phyloP scores from a whole-genome alignment of 2,888 invertebrate genomes.

The Drosophila macrospina region DNA sequence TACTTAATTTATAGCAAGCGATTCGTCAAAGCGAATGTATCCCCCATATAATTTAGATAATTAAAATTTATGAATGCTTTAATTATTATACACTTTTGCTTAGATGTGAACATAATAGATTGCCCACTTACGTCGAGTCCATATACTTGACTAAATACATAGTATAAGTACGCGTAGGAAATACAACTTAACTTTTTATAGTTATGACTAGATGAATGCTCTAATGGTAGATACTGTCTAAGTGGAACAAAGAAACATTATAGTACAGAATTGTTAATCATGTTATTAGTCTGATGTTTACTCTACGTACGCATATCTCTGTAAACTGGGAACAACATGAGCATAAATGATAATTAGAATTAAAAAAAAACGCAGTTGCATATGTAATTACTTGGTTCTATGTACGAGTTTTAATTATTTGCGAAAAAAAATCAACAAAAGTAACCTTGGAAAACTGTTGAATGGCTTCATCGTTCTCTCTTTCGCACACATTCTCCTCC shows the following conservation, averaged over 20 bases:
- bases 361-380: conserved; percentile 65
- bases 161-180: not conserved
- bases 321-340: conserved; percentile 14
- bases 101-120: conserved; percentile 3
- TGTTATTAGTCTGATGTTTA: conserved; percentile 9
- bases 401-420: conserved; percentile 65
- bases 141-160: conserved; percentile 1
- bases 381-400: conserved; percentile 40
- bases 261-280: not conserved
- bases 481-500: not conserved
- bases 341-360: conserved; percentile 32
- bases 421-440: conserved; percentile 32
- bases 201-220: not conserved
- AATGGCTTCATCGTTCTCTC: not conserved
- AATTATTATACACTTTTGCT: conserved; percentile 8
- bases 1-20: not conserved
- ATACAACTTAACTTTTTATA: conserved; percentile 4
- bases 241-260: conserved; percentile 5
- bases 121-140: not conserved
- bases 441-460: conserved; percentile 58
- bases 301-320: not conserved
- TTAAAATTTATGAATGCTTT: conserved; percentile 16
- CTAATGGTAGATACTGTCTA: conserved; percentile 3
- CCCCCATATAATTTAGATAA: conserved; percentile 9
- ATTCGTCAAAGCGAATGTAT: conserved; percentile 4